phyloP scores from a whole-genome alignment of 2,888 invertebrate genomes.

The Hylaea fasciaria region DNA sequence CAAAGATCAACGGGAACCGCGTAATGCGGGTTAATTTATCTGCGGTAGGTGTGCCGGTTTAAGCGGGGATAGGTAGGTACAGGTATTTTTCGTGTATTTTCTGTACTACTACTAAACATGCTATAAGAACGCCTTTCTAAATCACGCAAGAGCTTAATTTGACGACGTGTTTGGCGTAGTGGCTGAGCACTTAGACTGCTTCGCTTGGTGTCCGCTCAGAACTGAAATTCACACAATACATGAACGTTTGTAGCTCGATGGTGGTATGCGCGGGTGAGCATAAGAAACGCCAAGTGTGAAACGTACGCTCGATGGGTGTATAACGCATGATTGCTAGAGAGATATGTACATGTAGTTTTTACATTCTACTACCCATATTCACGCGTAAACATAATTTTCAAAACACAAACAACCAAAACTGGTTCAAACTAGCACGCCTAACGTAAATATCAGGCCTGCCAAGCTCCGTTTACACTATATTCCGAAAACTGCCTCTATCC shows the following conservation, averaged over 20 bases:
- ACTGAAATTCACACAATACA: too few relatives aligned
- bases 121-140: too few relatives aligned
- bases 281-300: too few relatives aligned
- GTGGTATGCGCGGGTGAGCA: too few relatives aligned
- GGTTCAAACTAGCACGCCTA: constrained; percentile 13
- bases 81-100: neutral
- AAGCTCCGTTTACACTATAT: constrained; percentile 24
- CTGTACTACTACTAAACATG: too few relatives aligned
- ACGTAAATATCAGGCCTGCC: constrained; percentile 5
- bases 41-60: constrained; percentile 43
- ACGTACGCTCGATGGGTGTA: too few relatives aligned
- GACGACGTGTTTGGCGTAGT: too few relatives aligned
- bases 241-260: too few relatives aligned
- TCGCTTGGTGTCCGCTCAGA: too few relatives aligned
- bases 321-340: neutral
- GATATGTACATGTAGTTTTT: neutral
- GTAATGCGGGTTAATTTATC: constrained; percentile 69
- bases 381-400: neutral
- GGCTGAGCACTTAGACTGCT: too few relatives aligned
- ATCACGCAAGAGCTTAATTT: too few relatives aligned
- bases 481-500: constrained; percentile 14
- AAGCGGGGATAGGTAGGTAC: constrained; percentile 34
- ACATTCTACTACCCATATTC: neutral
- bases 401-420: constrained; percentile 12
- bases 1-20: constrained; percentile 62